Conservation (phyloP, 2,113 vertebrate species). For the Vireo altiloquus region DNA sequence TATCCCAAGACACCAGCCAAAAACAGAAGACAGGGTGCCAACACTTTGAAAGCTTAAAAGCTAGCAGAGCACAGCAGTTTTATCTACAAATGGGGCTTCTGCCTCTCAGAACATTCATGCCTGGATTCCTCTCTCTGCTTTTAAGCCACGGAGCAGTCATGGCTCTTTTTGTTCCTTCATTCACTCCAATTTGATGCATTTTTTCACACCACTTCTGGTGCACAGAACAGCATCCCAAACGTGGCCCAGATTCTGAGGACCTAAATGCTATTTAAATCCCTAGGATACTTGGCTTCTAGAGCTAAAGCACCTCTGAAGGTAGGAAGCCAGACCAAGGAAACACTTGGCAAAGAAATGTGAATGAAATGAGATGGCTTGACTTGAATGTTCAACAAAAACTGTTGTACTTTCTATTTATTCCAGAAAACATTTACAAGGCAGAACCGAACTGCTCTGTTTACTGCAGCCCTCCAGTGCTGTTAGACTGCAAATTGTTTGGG, state of each 20-base stretch:
- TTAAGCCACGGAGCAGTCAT: background rate
- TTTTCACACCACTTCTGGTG: background rate
- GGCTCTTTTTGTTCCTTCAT: background rate
- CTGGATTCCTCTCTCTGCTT: background rate
- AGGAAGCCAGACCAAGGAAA: background rate
- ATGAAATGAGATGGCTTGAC: background rate
- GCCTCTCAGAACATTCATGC: background rate
- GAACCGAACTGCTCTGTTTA: background rate
- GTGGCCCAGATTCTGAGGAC: background rate
- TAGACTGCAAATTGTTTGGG: constrained; percentile 1
- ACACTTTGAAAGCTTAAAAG: background rate
- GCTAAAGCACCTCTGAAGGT: background rate
- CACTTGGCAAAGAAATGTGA: background rate
- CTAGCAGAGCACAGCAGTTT: background rate
- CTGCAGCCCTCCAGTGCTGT: background rate
- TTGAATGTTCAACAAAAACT: background rate
- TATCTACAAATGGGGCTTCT: background rate
- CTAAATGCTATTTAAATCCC: background rate
- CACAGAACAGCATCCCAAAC: background rate
- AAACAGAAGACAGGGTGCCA: background rate
- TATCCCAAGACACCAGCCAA: background rate
- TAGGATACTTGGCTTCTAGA: background rate
- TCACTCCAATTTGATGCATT: background rate
- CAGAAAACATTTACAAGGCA: background rate
- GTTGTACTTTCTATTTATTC: background rate